These are phyloP conservation scores for Tokudaia tokunoshimensis DNA, from an alignment of 2,797 vertebrate species.

Conservation along the genomic window DNA sequence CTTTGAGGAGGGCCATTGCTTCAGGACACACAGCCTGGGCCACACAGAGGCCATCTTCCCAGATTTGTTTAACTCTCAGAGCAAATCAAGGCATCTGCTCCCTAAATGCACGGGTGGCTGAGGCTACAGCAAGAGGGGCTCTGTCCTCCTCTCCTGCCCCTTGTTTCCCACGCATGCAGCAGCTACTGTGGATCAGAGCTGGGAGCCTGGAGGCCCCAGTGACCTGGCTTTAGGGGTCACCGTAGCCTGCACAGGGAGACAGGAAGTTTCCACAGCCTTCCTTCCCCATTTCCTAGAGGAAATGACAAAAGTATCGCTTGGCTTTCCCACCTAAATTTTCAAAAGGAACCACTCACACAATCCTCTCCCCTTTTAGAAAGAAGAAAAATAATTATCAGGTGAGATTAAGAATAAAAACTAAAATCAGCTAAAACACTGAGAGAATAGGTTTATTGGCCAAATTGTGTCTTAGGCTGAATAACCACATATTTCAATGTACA, in stretches of 20 bases:
- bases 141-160: not conserved
- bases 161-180: too few relatives aligned
- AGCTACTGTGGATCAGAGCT: not conserved
- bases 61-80: not conserved
- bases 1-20: not conserved
- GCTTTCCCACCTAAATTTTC: constrained; percentile 2
- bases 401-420: constrained; percentile 19
- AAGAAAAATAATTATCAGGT: not conserved
- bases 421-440: not conserved
- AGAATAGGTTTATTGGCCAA: not conserved
- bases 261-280: not conserved
- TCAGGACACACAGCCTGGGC: not conserved
- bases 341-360: not conserved
- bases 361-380: not conserved
- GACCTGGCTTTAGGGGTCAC: not conserved
- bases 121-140: not conserved
- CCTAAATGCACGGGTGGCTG: not conserved
- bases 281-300: not conserved
- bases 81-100: not conserved
- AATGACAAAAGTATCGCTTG: not conserved
- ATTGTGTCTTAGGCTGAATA: not conserved
- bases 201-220: not conserved
- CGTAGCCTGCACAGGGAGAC: not conserved
- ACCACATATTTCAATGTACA: not conserved
- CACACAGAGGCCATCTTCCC: not conserved